Evolutionary conservation across 2,888 invertebrate genomes (phyloP).

Genomic region (Seira musarum): DNA sequence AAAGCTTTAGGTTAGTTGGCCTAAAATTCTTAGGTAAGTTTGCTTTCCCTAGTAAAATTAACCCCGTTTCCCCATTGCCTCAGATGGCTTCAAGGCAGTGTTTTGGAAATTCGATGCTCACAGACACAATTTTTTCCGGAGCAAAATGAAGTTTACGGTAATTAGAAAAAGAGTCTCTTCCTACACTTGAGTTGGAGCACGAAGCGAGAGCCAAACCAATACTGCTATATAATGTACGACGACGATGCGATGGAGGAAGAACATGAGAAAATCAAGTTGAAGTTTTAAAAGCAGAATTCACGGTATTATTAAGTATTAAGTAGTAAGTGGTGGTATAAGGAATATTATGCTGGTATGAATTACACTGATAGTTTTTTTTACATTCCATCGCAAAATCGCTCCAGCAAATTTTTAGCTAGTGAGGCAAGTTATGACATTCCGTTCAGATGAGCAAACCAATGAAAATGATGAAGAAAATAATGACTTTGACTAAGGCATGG

Average conservation of each 20-base stretch:
- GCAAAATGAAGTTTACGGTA: neutral
- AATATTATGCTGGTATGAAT: neutral
- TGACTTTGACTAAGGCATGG: neutral
- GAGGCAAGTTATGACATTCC: conserved; percentile 10
- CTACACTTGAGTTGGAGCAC: neutral
- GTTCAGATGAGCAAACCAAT: conserved; percentile 1
- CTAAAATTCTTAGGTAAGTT: neutral
- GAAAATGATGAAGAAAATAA: conserved; percentile 10
- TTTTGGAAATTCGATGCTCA: conserved; percentile 10
- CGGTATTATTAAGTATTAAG: neutral
- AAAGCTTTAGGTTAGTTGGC: neutral
- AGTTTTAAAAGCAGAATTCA: neutral
- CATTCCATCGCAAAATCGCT: neutral
- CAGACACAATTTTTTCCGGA: neutral
- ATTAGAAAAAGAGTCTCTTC: conserved; percentile 2
- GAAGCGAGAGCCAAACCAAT: no score
- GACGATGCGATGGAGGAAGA: neutral
- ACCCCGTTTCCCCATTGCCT: neutral
- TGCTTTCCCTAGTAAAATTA: neutral
- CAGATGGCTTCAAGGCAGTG: neutral
- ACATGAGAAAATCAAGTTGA: neutral
- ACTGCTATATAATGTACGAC: no score
- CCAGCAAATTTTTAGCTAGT: conserved; percentile 3
- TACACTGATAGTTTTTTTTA: neutral
- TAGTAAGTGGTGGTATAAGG: no score